Conservation (phyloP, 2,797 vertebrate genomes). For the Cheirogaleus major region DNA sequence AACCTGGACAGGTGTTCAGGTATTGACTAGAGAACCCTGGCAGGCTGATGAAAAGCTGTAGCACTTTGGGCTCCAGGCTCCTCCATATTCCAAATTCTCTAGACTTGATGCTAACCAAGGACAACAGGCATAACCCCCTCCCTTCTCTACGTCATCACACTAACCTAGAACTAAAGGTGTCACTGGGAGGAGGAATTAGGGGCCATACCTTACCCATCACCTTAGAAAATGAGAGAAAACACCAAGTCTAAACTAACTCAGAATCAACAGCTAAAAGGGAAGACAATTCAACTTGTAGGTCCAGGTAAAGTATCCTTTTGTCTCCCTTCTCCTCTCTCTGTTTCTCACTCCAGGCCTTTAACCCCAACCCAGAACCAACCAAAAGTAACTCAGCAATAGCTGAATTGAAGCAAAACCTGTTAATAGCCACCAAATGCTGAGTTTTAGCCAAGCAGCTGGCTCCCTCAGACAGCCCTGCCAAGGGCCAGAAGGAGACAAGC, state of each 20-base stretch:
- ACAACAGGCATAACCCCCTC: background rate
- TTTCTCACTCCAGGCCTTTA: constrained; percentile 17
- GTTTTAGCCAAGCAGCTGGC: constrained; percentile 42
- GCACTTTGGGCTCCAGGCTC: background rate
- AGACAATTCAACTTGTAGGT: background rate
- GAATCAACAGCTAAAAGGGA: constrained; percentile 16
- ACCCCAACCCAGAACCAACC: constrained; percentile 1
- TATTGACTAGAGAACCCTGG: background rate
- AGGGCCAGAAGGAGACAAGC: constrained; percentile 40
- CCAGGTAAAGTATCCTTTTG: background rate
- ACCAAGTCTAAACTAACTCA: background rate
- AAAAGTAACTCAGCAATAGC: constrained; percentile 29
- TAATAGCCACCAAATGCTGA: constrained; percentile 54
- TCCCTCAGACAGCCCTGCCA: constrained; percentile 33
- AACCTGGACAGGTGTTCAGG: background rate
- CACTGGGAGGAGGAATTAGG: background rate
- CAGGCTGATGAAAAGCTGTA: background rate
- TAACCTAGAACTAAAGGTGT: background rate
- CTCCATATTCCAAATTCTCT: background rate
- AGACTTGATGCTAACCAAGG: background rate
- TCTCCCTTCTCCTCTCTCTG: background rate
- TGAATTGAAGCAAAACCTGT: constrained; percentile 62
- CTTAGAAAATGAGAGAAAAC: constrained; percentile 44
- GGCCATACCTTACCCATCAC: background rate
- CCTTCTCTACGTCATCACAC: background rate